phyloP scores from a whole-genome alignment of 2,888 invertebrate species.

The Antheraea assamensis region DNA sequence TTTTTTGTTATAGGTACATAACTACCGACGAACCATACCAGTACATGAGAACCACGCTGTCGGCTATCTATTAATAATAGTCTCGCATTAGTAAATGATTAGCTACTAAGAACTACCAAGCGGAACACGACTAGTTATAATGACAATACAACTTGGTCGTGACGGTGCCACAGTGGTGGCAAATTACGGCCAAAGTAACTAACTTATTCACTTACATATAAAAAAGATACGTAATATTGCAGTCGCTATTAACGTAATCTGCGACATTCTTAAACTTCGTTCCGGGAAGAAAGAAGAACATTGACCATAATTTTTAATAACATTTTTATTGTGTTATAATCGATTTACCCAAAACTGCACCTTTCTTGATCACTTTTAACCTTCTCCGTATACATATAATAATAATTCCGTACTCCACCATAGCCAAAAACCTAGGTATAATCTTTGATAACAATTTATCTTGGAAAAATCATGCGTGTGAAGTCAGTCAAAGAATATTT shows the following conservation, averaged over 20 bases:
- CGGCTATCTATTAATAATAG: neutral
- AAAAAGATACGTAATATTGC: neutral
- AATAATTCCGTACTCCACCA: too few relatives aligned
- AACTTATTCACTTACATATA: neutral
- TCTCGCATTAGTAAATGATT: neutral
- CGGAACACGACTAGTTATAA: constrained; percentile 1
- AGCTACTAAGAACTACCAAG: neutral
- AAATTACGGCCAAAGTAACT: neutral
- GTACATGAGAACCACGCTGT: neutral
- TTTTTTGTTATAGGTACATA: neutral
- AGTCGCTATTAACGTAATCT: neutral
- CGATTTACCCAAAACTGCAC: neutral
- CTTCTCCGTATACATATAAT: neutral
- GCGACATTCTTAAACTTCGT: too few relatives aligned
- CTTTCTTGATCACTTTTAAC: neutral
- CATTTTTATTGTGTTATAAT: too few relatives aligned
- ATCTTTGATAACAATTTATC: too few relatives aligned
- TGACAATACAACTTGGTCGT: neutral
- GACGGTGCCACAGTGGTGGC: neutral
- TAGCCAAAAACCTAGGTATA: too few relatives aligned
- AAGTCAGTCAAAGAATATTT: too few relatives aligned
- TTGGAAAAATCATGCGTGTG: too few relatives aligned
- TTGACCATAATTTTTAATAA: too few relatives aligned
- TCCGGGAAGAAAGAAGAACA: neutral
- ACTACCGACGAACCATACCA: neutral